Evolutionary conservation across 2,888 invertebrate genomes (phyloP).

Genomic region (Diarsia brunnea): DNA sequence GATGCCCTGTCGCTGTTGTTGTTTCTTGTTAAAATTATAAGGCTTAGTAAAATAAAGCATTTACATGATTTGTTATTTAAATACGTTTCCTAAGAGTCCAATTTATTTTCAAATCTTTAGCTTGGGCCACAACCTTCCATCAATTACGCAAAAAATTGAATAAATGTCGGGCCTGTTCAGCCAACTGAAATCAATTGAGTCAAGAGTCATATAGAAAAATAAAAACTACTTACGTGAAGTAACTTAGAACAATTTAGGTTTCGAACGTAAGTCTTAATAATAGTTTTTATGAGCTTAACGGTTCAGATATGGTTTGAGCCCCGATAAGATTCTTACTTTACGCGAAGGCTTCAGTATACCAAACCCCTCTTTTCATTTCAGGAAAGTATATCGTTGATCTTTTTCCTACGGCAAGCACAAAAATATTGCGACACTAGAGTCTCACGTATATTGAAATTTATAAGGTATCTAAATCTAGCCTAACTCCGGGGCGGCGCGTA

Average conservation of each 20-base stretch:
- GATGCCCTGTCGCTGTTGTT: background rate
- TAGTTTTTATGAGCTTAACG: background rate
- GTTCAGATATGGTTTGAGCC: background rate
- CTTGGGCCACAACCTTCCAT: background rate
- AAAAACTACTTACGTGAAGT: background rate
- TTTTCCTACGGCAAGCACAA: background rate
- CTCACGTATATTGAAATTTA: conserved; percentile 19
- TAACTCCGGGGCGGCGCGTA: background rate
- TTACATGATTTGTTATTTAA: background rate
- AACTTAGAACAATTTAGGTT: background rate
- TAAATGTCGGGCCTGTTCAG: background rate
- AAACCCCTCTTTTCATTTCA: background rate
- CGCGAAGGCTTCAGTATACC: background rate
- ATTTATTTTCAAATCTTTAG: background rate
- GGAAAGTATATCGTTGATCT: background rate
- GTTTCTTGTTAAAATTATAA: background rate
- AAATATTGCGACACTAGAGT: conserved; percentile 15
- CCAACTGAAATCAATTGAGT: background rate
- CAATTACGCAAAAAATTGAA: background rate
- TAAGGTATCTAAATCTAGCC: conserved; percentile 33
- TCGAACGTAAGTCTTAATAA: background rate
- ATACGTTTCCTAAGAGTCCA: background rate
- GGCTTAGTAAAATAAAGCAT: background rate
- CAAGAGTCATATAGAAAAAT: background rate
- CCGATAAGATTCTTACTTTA: background rate